A percentile compares a stretch with the other conserved stretches of the same genome.
These are phyloP conservation scores for Aphidius ervi DNA, from an alignment of 1,140 invertebrate genomes.

Conservation along the genomic window DNA sequence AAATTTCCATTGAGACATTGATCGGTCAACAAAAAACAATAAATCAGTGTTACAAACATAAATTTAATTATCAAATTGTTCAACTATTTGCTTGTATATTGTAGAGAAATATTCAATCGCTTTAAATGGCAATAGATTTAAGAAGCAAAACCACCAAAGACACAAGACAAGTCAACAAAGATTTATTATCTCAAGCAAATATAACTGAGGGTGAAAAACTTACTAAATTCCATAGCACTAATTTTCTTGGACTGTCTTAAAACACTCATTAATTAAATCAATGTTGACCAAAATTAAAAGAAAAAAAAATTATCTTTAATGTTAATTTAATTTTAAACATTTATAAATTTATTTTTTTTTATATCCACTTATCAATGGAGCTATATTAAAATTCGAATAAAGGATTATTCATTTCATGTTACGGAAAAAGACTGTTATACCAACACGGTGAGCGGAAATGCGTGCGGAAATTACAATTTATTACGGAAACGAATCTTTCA, in stretches of 20 bases:
- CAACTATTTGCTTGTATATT: slow-evolving; percentile 29
- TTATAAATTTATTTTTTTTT: no score
- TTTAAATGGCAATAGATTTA: slow-evolving; percentile 34
- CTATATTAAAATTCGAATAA: no score
- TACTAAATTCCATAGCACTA: no score
- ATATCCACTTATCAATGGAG: no score
- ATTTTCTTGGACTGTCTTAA: background rate
- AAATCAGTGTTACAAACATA: slow-evolving; percentile 40
- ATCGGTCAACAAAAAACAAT: slow-evolving; percentile 18
- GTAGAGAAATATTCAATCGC: slow-evolving; percentile 13
- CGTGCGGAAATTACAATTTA: slow-evolving; percentile 31
- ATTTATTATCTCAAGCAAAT: slow-evolving; percentile 30
- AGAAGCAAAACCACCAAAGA: slow-evolving; percentile 39
- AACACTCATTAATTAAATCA: background rate
- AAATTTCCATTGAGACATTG: background rate
- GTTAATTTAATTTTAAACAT: no score
- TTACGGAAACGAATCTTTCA: slow-evolving; percentile 11
- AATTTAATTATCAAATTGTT: slow-evolving; percentile 51
- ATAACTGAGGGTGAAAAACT: no score
- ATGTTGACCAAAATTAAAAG: no score
- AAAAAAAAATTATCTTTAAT: no score
- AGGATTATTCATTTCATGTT: slow-evolving; percentile 20
- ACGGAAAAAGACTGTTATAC: slow-evolving; percentile 37
- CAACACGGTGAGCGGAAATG: slow-evolving; percentile 34
- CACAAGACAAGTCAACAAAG: slow-evolving; percentile 30